Conservation (phyloP, 2,888 invertebrate species). For the Diachrysia chrysitis region DNA sequence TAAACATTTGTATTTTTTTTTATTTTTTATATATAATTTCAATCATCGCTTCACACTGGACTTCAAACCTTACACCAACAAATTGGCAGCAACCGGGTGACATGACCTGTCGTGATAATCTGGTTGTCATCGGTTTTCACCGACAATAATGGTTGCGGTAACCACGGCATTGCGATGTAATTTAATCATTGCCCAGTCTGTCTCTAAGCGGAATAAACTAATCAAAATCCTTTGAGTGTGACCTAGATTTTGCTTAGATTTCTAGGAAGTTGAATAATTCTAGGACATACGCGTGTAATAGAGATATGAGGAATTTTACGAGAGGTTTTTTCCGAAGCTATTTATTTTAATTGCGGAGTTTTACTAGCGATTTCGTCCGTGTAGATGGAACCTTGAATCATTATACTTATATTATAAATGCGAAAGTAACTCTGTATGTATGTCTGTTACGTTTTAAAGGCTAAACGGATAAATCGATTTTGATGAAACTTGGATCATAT, state of each 20-base stretch:
- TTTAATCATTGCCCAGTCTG: background rate
- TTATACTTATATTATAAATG: too few species aligned
- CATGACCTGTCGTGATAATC: constrained; percentile 32
- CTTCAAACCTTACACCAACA: constrained; percentile 1
- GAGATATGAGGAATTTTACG: background rate
- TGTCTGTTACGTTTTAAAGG: too few species aligned
- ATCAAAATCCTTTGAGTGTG: background rate
- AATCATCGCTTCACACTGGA: constrained; percentile 11
- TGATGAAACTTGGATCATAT: too few species aligned
- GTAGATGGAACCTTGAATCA: too few species aligned
- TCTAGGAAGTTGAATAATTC: background rate
- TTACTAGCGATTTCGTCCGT: too few species aligned
- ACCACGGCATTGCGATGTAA: constrained; percentile 13
- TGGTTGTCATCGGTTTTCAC: constrained; percentile 26
- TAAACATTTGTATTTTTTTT: too few species aligned
- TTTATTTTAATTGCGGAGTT: too few species aligned
- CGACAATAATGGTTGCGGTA: constrained; percentile 25
- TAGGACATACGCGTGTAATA: background rate
- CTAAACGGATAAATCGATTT: too few species aligned
- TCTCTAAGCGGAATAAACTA: constrained; percentile 1
- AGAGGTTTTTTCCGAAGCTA: background rate
- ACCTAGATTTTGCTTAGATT: constrained; percentile 4
- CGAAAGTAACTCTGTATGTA: too few species aligned
- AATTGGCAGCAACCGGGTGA: constrained; percentile 21
- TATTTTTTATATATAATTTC: too few species aligned